A percentile compares a stretch with the other conserved stretches of the same genome.
phyloP scores from a whole-genome alignment of 2,113 vertebrate species.

The Oreochromis tanganicae region DNA sequence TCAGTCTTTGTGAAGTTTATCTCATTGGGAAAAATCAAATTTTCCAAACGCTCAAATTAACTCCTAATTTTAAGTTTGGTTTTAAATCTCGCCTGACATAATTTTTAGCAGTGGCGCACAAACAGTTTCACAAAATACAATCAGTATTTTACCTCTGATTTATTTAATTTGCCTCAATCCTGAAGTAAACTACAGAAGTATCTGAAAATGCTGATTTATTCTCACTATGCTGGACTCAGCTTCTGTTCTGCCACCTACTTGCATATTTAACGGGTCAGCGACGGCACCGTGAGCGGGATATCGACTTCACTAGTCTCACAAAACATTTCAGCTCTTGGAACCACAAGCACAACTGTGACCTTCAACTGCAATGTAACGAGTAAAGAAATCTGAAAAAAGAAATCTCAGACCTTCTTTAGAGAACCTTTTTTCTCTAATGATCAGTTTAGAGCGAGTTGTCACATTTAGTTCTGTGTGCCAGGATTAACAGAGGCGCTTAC shows the following conservation, averaged over 20 bases:
- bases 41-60: neutral
- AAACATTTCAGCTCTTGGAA: neutral
- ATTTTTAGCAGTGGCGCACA: neutral
- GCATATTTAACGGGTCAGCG: neutral
- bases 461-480: neutral
- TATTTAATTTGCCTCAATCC: neutral
- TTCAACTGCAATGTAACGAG: neutral
- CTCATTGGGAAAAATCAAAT: neutral
- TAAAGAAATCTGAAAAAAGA: neutral
- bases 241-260: neutral
- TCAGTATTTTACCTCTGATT: neutral
- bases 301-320: neutral
- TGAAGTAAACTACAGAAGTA: neutral
- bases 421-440: neutral
- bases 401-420: neutral
- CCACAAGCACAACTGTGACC: neutral
- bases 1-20: neutral
- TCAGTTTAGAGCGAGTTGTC: neutral
- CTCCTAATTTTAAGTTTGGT: neutral
- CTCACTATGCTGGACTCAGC: neutral
- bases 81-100: neutral
- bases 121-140: neutral
- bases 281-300: neutral
- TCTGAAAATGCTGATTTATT: neutral
- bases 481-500: neutral